Evolutionary conservation across 35 echinoderm and acorn worm genomes (phyloP), one percentile per base, ranked within the genome.

Genomic region (Diadema setosum): DNA sequence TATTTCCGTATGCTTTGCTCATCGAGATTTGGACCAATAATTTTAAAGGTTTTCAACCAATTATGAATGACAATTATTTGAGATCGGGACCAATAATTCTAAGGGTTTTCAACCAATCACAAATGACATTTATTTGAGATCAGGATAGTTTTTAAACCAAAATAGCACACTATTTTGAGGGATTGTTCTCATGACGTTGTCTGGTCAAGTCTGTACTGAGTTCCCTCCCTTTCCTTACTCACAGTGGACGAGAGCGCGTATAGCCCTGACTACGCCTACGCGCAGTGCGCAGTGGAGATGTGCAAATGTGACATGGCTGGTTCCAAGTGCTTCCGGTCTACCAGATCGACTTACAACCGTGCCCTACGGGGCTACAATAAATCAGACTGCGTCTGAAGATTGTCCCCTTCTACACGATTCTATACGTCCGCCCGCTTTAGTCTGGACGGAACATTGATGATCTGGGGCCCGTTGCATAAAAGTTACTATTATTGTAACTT

Each of bases 291-390:
- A 1, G 49, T 45, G 29, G 80, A 40, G 24, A 90, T 90, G 88
- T 90, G 88, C 42, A 81, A 83, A 21, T 90, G 88, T 34, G 88
- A 90, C 46, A 82, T 41, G 27, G 39, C 40, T 16, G 88, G 88
- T 7, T 80, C 88, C 3, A 43, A 64, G 42, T 90, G 88, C 52
- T 90, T 90, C 33, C 25, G 37, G 12, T 16, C 3, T 9, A 67
- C 63, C 4, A 67, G 27, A 67, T 34, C 63, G 37, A 67, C 63
- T 1, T 67, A 33, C 18, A 67, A 67, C 24, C 21, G n/a, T n/a
- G n/a, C n/a, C n/a, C n/a, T n/a, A n/a, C n/a, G n/a, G n/a, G n/a
- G n/a, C n/a, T n/a, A n/a, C n/a, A n/a, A n/a, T n/a, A n/a, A n/a
- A n/a, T n/a, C n/a, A n/a, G n/a, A n/a, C n/a, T n/a, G n/a, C n/a